These are phyloP conservation scores for Amitus sp. DNA, from an alignment of 2,888 invertebrate genomes.

Conservation along the genomic window DNA sequence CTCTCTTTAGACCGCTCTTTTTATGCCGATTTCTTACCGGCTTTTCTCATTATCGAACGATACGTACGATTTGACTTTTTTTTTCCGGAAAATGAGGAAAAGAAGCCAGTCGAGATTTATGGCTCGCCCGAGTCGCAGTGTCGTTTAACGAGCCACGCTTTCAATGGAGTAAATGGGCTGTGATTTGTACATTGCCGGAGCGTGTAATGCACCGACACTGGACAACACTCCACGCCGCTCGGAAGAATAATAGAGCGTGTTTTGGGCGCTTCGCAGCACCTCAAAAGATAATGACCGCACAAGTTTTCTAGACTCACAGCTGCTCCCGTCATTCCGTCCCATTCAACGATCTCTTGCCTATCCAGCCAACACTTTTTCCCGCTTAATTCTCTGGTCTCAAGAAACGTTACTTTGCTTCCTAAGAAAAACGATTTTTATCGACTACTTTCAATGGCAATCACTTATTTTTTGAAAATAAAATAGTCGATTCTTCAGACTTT, in stretches of 20 bases:
- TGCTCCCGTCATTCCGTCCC: too few species aligned
- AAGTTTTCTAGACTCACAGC: slow-evolving; percentile 31
- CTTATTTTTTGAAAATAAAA: not conserved
- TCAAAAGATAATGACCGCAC: slow-evolving; percentile 53
- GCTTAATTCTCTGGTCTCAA: too few species aligned
- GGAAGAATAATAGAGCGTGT: slow-evolving; percentile 53
- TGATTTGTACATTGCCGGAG: slow-evolving; percentile 61
- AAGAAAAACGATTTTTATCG: too few species aligned
- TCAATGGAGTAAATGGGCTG: slow-evolving; percentile 62
- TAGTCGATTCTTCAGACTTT: too few species aligned
- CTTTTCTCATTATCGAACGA: too few species aligned
- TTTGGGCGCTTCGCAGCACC: slow-evolving; percentile 51
- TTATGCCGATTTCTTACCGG: too few species aligned
- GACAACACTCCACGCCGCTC: slow-evolving; percentile 39
- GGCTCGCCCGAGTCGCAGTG: slow-evolving; percentile 49
- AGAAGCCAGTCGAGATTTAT: slow-evolving; percentile 50
- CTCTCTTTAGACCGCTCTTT: too few species aligned
- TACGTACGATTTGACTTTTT: too few species aligned
- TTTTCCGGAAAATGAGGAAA: slow-evolving; percentile 17
- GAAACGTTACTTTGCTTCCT: too few species aligned
- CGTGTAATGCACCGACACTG: slow-evolving; percentile 51
- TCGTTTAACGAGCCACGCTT: slow-evolving; percentile 56
- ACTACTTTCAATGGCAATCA: too few species aligned
- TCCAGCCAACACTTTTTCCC: too few species aligned
- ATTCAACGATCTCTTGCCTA: too few species aligned